Percentiles rank a stretch among this genome's conserved stretches.
phyloP scores from a whole-genome alignment of 2,113 vertebrate species.

The Dendropsophus ebraccatus region DNA sequence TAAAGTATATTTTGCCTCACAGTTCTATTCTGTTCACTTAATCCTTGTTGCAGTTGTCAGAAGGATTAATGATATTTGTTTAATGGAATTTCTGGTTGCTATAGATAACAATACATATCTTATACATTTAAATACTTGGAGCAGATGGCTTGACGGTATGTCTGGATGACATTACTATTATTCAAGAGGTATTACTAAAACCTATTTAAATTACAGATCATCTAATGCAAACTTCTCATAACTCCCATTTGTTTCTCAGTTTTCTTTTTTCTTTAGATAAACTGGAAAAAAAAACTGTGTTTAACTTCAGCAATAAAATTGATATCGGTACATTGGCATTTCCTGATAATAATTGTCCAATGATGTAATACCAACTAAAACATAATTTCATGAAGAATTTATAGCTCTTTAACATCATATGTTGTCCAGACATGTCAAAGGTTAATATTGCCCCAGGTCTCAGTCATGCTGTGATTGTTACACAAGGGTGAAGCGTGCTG shows the following conservation, averaged over 20 bases:
- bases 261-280: not conserved
- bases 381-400: no score
- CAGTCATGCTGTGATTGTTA: no score
- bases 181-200: not conserved
- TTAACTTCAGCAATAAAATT: no score
- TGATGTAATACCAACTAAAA: no score
- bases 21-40: not conserved
- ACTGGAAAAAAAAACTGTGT: no score
- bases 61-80: slow-evolving; percentile 45
- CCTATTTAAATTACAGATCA: slow-evolving; percentile 10
- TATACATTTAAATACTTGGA: slow-evolving; percentile 31
- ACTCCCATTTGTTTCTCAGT: not conserved
- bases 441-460: no score
- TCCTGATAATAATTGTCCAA: no score
- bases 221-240: not conserved
- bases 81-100: slow-evolving; percentile 40
- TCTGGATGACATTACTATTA: not conserved
- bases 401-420: no score
- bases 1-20: not conserved
- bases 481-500: no score
- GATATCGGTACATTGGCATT: no score
- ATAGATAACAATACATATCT: slow-evolving; percentile 34
- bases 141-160: not conserved
- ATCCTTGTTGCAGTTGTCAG: slow-evolving; percentile 27
- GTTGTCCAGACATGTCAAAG: no score